phyloP scores from a whole-genome alignment of 2,113 vertebrate species.

The Casuarius casuarius region DNA sequence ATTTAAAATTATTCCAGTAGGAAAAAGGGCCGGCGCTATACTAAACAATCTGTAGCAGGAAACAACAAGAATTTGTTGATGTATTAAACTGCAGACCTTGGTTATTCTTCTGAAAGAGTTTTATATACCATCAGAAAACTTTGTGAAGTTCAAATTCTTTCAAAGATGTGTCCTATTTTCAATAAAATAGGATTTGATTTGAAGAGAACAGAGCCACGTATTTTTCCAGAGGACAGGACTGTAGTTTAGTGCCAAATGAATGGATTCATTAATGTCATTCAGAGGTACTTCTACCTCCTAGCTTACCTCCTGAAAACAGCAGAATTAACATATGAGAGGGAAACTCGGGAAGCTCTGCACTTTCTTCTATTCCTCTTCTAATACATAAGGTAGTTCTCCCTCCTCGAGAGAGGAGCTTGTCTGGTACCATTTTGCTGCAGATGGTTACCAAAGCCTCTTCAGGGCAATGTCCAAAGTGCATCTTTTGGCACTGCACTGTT shows the following conservation, averaged over 20 bases:
- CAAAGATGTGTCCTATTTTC: conserved; percentile 22
- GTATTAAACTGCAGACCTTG: neutral
- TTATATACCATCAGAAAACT: neutral
- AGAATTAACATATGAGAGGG: conserved; percentile 46
- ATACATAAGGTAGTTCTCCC: neutral
- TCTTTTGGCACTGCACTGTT: neutral
- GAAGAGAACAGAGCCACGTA: neutral
- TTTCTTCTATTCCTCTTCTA: neutral
- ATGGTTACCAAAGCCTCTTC: conserved; percentile 1
- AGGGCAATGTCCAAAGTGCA: neutral
- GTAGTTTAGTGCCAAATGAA: neutral
- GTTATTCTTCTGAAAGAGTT: conserved; percentile 11
- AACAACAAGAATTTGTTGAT: neutral
- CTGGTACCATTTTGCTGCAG: neutral
- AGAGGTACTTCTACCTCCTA: neutral
- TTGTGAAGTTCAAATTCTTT: neutral
- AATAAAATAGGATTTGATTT: conserved; percentile 7
- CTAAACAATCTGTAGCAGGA: neutral
- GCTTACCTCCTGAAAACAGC: neutral
- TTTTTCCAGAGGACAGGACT: conserved; percentile 9
- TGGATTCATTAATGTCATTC: conserved; percentile 28
- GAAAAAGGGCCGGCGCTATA: neutral
- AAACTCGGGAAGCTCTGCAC: neutral
- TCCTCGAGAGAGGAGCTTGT: neutral
- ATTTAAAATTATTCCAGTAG: neutral